phyloP scores from a whole-genome alignment of 2,113 vertebrate genomes.

The Cercocebus atys region DNA sequence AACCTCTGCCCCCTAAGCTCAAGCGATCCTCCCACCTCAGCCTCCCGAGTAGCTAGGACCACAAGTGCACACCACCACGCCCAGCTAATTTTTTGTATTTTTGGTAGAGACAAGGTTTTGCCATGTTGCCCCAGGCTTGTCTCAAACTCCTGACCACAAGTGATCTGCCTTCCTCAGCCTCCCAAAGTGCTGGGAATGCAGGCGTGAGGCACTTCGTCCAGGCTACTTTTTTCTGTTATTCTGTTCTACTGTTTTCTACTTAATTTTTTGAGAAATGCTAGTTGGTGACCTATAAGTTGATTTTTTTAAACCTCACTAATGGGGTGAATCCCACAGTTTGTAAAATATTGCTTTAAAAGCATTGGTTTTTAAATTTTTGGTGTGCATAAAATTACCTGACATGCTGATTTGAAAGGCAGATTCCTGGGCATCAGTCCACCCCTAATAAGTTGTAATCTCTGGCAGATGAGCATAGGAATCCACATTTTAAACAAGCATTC shows the following conservation, averaged over 20 bases:
- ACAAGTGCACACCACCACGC: too few species aligned
- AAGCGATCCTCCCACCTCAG: too few species aligned
- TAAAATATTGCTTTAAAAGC: constrained; percentile 28
- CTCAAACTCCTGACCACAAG: too few species aligned
- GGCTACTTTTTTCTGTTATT: background rate
- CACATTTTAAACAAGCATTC: background rate
- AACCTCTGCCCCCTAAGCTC: too few species aligned
- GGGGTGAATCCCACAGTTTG: background rate
- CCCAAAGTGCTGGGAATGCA: too few species aligned
- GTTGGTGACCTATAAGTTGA: background rate
- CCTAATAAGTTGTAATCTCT: background rate
- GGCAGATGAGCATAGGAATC: background rate
- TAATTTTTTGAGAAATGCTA: constrained; percentile 14
- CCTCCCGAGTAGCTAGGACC: too few species aligned
- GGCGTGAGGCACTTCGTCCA: too few species aligned
- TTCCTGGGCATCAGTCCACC: background rate
- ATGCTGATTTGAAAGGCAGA: constrained; percentile 5
- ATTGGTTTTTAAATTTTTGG: background rate
- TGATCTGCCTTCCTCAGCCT: too few species aligned
- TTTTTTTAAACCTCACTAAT: background rate
- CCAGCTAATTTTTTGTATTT: too few species aligned
- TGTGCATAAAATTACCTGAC: background rate
- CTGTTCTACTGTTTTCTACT: background rate
- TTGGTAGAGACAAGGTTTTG: too few species aligned
- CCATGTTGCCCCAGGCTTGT: too few species aligned